Evolutionary conservation across 2,797 vertebrate genomes (phyloP).

Genomic region (Martes flavigula): DNA sequence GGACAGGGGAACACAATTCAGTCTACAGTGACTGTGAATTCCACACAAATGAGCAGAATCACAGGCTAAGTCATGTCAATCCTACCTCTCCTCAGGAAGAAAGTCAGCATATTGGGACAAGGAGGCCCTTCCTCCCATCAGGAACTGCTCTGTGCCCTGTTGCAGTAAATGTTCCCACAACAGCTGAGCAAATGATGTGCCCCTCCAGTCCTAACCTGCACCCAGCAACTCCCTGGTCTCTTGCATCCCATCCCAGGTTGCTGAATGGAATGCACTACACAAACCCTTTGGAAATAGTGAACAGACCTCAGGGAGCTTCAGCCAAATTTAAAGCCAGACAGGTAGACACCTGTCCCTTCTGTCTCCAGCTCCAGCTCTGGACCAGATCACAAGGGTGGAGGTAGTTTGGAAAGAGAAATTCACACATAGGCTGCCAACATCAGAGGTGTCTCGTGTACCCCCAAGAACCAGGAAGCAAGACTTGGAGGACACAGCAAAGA

Average conservation of each 20-base stretch:
- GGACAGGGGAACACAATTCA: background rate
- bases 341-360: background rate
- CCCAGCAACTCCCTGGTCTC: background rate
- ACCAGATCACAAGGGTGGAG: background rate
- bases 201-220: too few relatives aligned
- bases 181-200: background rate
- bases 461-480: background rate
- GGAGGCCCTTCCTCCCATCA: background rate
- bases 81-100: background rate
- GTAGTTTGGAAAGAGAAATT: background rate
- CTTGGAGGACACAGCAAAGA: background rate
- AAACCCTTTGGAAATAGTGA: background rate
- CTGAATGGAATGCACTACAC: background rate
- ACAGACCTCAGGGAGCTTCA: background rate
- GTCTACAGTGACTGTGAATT: background rate
- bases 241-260: too few relatives aligned
- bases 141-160: background rate
- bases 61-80: background rate
- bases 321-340: too few relatives aligned
- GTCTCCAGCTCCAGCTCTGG: background rate
- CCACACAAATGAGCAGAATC: background rate
- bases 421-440: background rate
- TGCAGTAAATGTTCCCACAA: background rate
- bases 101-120: background rate
- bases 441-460: background rate